Evolutionary conservation across 2,113 vertebrate species (phyloP), one percentile per base, ranked within the genome.

Genomic region (Axis porcinus): DNA sequence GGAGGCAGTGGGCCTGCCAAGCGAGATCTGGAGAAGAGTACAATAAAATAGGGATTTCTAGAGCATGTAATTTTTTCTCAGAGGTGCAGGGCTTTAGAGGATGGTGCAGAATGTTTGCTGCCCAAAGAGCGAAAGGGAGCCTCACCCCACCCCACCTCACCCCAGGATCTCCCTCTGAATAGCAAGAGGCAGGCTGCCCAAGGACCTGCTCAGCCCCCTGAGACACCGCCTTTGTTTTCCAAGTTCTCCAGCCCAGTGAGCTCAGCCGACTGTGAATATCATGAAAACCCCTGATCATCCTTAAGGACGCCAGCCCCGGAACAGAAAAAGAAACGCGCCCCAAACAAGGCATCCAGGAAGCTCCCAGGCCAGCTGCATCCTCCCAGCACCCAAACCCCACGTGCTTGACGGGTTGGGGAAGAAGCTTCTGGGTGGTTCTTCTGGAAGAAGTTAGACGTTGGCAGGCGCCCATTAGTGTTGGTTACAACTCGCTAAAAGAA

Each of bases 1-100:
- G 97, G 98, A 98, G 98, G 97, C 98, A 58, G 64, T 88, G 97
- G 98, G 97, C 55, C 98, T 98, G 97, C 0, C 64, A 97, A 96
- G 67, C 27, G 47, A 98, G 97, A 98, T 96, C 97, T 40, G 85
- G 78, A 43, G 74, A 50, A 70, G 95, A 97, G 96, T 43, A 83
- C 98, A 98, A 98, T 98, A 97, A 98, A 98, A 94, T 94, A 83
- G 94, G 97, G 92, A 97, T 97, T 96, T 97, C 94, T 97, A 89
- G 96, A 95, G 97, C 96, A 14, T 93, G 47, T 90, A 3, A 96
- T 98, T 98, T 97, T 97, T 97, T 95, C 0, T 6, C 82, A 11
- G 96, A 93, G 97, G 97, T 13, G 33, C 96, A 92, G 92, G 96
- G 89, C n/a, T 45, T 36, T 1, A 2, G 92, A 93, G 93, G 94